Conservation (phyloP, 2,113 vertebrate species). For the Hyaena hyaena region DNA sequence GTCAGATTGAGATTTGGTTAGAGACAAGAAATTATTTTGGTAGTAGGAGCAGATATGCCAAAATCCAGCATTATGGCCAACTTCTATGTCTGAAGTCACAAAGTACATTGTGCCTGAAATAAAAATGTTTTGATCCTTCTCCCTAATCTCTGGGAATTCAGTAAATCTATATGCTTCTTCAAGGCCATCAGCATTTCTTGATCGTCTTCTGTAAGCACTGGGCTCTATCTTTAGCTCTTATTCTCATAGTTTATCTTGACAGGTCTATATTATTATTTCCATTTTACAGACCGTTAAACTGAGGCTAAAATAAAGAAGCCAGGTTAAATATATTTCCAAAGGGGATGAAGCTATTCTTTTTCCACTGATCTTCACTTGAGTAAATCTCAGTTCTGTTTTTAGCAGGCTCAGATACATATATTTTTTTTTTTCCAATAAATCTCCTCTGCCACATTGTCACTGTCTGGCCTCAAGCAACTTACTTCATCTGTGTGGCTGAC, state of each 20-base stretch:
- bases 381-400: background rate
- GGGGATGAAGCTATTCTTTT: background rate
- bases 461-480: background rate
- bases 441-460: background rate
- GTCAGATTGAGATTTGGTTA: background rate
- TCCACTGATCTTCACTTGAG: background rate
- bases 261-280: background rate
- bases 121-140: background rate
- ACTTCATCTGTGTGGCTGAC: background rate
- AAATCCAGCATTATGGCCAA: background rate
- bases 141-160: background rate
- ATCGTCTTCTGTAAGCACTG: background rate
- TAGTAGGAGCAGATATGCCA: background rate
- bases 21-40: background rate
- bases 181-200: background rate
- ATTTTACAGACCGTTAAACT: slow-evolving; percentile 1
- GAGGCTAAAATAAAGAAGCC: background rate
- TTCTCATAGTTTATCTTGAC: background rate
- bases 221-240: background rate
- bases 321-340: background rate
- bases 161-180: background rate
- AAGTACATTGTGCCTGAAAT: background rate
- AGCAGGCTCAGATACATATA: background rate
- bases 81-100: background rate
- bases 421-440: background rate